A percentile compares a stretch with the other conserved stretches of the same genome.
phyloP scores from a whole-genome alignment of 1,140 invertebrate genomes.

The Anastrepha obliqua region DNA sequence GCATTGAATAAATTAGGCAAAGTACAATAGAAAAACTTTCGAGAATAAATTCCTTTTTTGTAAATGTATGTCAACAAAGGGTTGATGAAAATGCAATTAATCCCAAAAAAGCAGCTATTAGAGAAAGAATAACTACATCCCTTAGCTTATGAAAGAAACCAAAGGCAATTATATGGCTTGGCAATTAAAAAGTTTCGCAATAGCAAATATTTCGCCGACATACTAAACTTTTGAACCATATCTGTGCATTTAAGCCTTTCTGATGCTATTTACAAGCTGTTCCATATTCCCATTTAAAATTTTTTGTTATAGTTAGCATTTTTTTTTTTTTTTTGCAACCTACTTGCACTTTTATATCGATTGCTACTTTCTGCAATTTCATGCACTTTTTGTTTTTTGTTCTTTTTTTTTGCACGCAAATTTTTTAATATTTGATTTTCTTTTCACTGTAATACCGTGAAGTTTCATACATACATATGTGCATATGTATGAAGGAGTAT shows the following conservation, averaged over 20 bases:
- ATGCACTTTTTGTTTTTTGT: not conserved
- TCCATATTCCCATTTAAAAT: not conserved
- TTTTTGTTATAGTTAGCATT: not conserved
- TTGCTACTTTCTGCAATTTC: not conserved
- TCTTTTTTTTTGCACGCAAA: not conserved
- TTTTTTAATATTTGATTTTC: conserved; percentile 27
- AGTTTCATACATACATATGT: not conserved
- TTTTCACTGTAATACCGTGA: not conserved
- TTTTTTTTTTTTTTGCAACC: not conserved
- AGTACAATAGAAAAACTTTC: too few relatives aligned
- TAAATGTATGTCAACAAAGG: too few relatives aligned
- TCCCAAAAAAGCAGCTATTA: too few relatives aligned
- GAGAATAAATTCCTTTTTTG: too few relatives aligned
- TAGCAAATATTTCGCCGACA: too few relatives aligned
- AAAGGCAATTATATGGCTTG: too few relatives aligned
- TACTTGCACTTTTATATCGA: conserved; percentile 13
- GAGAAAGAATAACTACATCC: too few relatives aligned
- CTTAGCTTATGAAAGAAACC: too few relatives aligned
- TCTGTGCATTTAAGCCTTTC: not conserved
- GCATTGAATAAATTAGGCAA: too few relatives aligned
- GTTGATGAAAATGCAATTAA: too few relatives aligned
- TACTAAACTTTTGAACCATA: too few relatives aligned
- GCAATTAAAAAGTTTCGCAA: too few relatives aligned
- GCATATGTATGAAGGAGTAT: not conserved
- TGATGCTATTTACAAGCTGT: not conserved